Conservation (phyloP, 1,140 invertebrate genomes). For the Rhyzopertha dominica region DNA sequence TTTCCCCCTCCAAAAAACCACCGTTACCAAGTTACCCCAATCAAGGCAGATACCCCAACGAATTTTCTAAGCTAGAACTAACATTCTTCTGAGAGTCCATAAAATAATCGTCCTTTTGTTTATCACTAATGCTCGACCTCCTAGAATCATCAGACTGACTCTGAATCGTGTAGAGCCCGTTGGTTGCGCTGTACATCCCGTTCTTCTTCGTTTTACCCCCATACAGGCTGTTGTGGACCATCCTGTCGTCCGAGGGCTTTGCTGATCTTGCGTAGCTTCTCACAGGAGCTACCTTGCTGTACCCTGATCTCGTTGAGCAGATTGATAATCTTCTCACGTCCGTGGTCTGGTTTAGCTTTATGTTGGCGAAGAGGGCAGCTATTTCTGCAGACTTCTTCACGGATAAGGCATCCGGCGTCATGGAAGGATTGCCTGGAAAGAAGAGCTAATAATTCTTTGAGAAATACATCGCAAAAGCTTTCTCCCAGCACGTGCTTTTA, state of each 20-base stretch:
- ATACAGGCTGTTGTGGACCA: slow-evolving; percentile 15
- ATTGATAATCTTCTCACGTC: slow-evolving; percentile 44
- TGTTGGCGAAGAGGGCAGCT: slow-evolving; percentile 75
- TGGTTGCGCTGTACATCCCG: slow-evolving; percentile 39
- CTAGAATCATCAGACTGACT: slow-evolving; percentile 41
- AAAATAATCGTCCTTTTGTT: slow-evolving; percentile 16
- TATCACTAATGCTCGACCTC: slow-evolving; percentile 29
- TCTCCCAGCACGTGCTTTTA: slow-evolving; percentile 54
- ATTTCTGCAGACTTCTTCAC: slow-evolving; percentile 86
- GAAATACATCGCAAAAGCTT: too few relatives aligned
- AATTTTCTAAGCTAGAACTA: slow-evolving; percentile 47
- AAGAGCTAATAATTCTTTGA: slow-evolving; percentile 1
- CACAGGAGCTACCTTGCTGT: slow-evolving; percentile 24
- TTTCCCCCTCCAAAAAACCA: slow-evolving; percentile 4
- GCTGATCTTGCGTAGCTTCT: slow-evolving; percentile 13
- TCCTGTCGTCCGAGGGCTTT: slow-evolving; percentile 8
- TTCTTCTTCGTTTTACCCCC: slow-evolving; percentile 16
- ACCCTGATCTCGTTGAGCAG: slow-evolving; percentile 25
- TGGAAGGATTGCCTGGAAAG: too few relatives aligned
- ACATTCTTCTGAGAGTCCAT: slow-evolving; percentile 22
- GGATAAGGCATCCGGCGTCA: slow-evolving; percentile 73
- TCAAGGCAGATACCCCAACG: slow-evolving; percentile 52
- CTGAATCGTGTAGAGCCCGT: slow-evolving; percentile 45
- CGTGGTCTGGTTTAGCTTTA: slow-evolving; percentile 53
- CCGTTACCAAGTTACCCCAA: slow-evolving; percentile 2